These are phyloP conservation scores for Cosmia trapezina DNA, from an alignment of 2,888 invertebrate genomes.

Conservation along the genomic window DNA sequence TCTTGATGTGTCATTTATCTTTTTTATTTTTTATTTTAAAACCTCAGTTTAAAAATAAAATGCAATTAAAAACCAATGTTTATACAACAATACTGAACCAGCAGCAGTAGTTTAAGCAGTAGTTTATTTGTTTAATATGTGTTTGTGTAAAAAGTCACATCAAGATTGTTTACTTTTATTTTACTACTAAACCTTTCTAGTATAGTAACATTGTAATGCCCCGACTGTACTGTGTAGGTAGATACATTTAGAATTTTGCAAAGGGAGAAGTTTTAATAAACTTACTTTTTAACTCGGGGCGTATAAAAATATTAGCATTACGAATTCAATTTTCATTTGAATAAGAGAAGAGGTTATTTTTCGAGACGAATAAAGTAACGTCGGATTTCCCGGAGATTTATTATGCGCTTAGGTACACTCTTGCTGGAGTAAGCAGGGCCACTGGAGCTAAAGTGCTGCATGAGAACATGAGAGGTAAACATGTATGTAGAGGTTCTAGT, in stretches of 20 bases:
- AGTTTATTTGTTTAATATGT: too few species aligned
- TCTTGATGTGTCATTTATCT: too few species aligned
- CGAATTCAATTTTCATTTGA: constrained; percentile 62
- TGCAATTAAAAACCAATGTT: too few species aligned
- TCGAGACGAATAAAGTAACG: constrained; percentile 47
- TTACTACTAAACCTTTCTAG: too few species aligned
- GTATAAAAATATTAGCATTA: constrained; percentile 64
- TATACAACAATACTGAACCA: too few species aligned
- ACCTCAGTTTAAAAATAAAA: too few species aligned
- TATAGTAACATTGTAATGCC: constrained; percentile 54
- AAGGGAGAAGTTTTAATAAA: constrained; percentile 60
- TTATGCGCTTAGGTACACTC: constrained; percentile 31
- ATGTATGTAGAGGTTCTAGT: too few species aligned
- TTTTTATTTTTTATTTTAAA: too few species aligned
- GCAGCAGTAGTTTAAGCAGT: too few species aligned
- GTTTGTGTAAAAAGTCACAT: too few species aligned
- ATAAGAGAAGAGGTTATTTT: constrained; percentile 47
- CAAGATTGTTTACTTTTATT: too few species aligned
- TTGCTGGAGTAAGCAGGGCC: background rate
- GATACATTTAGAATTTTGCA: constrained; percentile 45
- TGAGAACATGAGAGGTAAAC: background rate
- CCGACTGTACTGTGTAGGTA: constrained; percentile 36
- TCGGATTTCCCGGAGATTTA: constrained; percentile 36
- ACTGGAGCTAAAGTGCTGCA: background rate
- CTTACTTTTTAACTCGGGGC: constrained; percentile 57